Evolutionary conservation across 2,113 vertebrate genomes (phyloP), one percentile per base, ranked within the genome.

Genomic region (Barbus barbus): DNA sequence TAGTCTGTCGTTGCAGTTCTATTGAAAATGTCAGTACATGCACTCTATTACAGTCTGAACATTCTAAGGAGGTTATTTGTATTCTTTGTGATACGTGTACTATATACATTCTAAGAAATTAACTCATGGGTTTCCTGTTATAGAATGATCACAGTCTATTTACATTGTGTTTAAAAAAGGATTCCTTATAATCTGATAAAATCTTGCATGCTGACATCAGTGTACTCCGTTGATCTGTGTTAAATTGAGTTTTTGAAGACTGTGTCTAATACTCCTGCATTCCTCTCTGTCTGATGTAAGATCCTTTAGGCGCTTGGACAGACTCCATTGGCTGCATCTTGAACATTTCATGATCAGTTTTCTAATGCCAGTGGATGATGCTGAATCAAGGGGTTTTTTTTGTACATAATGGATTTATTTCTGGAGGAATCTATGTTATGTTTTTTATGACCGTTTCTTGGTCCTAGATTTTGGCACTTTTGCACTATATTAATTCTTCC

Each of bases 201-300:
- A 18, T 79, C 58, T 61, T 79, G 56, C 56, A 26, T 31, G 22
- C 65, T 38, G 33, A n/a, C 75, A 60, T 78, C 75, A 60, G 53
- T 58, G 53, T 56, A 13, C 7, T 0, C n/a, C 11, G 75, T 38
- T 78, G 75, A 78, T 78, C 31, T 78, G 51, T 38, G 75, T 38
- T 58, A 24, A 60, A 38, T 38, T n/a, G 31, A 77, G 51, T 58
- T 61, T 26, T 26, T 38, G 0, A 61, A 26, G 56, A 77, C 28
- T 26, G 56, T 26, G 33, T 78, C 22, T 61, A 63, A 78, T 78
- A 18, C 56, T 41, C 36, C 60, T 48, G 41, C 61, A 48, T 80
- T 80, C 78, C 41, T 51, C n/a, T 31, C 78, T 14, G 38, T 48
- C 18, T 80, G 78, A 67, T 80, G 78, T 67, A 80, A 80, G 78